Conservation (phyloP, 2,797 vertebrate species). For the Centropyge bicolor region DNA sequence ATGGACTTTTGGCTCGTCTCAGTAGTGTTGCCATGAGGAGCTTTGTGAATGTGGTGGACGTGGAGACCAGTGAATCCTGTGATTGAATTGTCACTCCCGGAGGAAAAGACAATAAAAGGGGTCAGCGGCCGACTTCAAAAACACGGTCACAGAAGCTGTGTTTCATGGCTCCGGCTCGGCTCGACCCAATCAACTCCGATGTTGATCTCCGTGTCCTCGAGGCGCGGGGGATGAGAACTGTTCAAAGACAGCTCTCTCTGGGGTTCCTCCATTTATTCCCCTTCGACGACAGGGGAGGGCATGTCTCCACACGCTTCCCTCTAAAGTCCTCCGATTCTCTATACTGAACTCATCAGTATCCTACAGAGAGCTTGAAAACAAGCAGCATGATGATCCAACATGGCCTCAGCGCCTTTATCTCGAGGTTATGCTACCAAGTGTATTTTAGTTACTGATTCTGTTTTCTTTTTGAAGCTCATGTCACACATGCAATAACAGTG, state of each 20-base stretch:
- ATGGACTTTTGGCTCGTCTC: constrained; percentile 72
- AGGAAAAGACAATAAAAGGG: constrained; percentile 74
- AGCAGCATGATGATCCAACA: constrained; percentile 25
- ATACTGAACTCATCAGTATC: constrained; percentile 36
- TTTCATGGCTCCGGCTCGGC: constrained; percentile 54
- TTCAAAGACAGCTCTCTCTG: constrained; percentile 69
- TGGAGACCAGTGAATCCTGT: constrained; percentile 70
- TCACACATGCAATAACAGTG: not conserved
- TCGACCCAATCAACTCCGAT: constrained; percentile 64
- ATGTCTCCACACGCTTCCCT: constrained; percentile 36
- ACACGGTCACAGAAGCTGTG: constrained; percentile 48
- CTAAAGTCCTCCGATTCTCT: constrained; percentile 32
- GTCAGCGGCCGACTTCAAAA: constrained; percentile 77
- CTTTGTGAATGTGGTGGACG: constrained; percentile 65
- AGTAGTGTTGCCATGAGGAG: constrained; percentile 70
- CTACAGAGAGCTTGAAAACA: constrained; percentile 35
- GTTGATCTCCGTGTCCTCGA: constrained; percentile 60
- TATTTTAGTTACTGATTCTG: constrained; percentile 4
- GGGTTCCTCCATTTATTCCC: constrained; percentile 61
- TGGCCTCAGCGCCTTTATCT: constrained; percentile 3
- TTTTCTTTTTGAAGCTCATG: not conserved
- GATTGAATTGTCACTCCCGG: constrained; percentile 79
- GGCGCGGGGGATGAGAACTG: constrained; percentile 46
- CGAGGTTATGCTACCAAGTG: not conserved
- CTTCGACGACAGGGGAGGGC: constrained; percentile 46